phyloP scores from a whole-genome alignment of 2,888 invertebrate species.

The Eupithecia abbreviata region DNA sequence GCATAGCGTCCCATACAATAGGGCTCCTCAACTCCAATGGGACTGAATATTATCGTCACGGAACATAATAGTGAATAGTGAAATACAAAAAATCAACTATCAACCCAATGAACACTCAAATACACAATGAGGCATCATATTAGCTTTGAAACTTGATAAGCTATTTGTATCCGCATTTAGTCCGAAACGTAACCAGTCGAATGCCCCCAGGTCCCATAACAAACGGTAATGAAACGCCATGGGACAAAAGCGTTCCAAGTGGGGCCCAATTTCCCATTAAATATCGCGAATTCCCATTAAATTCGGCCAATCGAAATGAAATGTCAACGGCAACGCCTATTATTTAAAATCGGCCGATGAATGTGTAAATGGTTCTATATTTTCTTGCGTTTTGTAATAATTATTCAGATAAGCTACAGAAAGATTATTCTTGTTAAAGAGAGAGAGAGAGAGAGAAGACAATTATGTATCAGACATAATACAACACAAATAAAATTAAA shows the following conservation, averaged over 20 bases:
- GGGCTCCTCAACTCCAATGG: too few species aligned
- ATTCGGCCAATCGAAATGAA: conserved; percentile 54
- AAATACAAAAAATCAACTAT: neutral
- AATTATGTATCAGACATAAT: too few species aligned
- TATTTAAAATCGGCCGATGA: conserved; percentile 56
- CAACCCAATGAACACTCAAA: neutral
- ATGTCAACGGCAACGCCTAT: conserved; percentile 57
- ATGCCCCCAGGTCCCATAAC: conserved; percentile 9
- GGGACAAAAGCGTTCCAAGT: conserved; percentile 15
- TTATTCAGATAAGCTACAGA: conserved; percentile 14
- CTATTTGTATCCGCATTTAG: neutral
- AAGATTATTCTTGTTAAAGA: too few species aligned
- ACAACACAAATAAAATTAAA: too few species aligned
- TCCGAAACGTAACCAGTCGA: neutral
- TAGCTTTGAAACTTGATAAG: neutral
- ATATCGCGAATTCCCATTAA: conserved; percentile 25
- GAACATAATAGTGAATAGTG: neutral
- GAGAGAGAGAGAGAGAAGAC: too few species aligned
- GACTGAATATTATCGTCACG: too few species aligned
- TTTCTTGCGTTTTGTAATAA: conserved; percentile 33
- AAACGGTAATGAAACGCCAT: conserved; percentile 31
- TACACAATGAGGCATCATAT: neutral
- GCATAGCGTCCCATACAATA: too few species aligned
- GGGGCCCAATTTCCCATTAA: conserved; percentile 17
- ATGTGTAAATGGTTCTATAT: conserved; percentile 38